These are phyloP conservation scores for Holacanthella duospinosa DNA, from an alignment of 2,888 invertebrate genomes.

Conservation along the genomic window DNA sequence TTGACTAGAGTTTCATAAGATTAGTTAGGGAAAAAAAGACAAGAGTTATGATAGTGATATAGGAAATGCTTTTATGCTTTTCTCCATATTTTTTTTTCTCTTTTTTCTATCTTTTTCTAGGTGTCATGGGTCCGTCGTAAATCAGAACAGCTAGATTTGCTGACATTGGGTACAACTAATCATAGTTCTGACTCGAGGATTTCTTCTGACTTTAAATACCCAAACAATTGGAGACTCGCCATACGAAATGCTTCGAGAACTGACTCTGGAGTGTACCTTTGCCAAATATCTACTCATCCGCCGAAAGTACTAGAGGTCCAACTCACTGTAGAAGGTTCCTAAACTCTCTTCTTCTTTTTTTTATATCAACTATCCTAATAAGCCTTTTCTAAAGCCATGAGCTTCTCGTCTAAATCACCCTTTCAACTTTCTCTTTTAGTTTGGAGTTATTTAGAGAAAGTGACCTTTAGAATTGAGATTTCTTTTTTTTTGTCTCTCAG, in stretches of 20 bases:
- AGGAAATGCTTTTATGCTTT: neutral
- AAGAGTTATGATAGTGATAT: neutral
- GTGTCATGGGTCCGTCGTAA: constrained; percentile 42
- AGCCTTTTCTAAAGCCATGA: neutral
- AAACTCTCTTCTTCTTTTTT: neutral
- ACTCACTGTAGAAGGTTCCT: constrained; percentile 46
- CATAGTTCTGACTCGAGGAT: constrained; percentile 43
- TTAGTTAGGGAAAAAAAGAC: neutral
- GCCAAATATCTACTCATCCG: constrained; percentile 49
- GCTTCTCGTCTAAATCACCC: neutral
- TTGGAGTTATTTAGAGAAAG: neutral
- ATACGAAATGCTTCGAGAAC: constrained; percentile 46
- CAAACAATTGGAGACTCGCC: constrained; percentile 49
- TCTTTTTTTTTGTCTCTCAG: too few species aligned
- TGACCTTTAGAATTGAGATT: neutral
- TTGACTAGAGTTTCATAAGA: too few species aligned
- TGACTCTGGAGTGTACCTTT: constrained; percentile 48
- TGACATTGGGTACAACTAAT: constrained; percentile 41
- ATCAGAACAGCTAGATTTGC: constrained; percentile 40
- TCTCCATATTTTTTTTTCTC: neutral
- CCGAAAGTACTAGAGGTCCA: constrained; percentile 47
- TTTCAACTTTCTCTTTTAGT: neutral
- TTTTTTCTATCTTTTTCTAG: constrained; percentile 29
- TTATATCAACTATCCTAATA: neutral
- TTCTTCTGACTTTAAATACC: constrained; percentile 47